phyloP scores from a whole-genome alignment of 1,140 invertebrate species.

The Trissolcus basalis region DNA sequence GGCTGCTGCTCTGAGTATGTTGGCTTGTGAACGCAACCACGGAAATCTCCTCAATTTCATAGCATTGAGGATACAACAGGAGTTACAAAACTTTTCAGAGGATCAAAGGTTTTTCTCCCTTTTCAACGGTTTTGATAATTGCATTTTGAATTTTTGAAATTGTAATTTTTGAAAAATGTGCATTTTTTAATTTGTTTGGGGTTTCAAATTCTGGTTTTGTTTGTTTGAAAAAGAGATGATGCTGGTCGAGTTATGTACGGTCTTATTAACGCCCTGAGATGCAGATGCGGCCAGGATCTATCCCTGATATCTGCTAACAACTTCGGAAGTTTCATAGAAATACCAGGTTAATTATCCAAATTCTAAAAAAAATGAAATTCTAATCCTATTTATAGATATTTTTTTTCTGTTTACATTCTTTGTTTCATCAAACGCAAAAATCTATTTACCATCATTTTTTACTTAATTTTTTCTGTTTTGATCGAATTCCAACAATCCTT shows the following conservation, averaged over 20 bases:
- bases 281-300: constrained; percentile 80
- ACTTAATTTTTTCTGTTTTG: too few species aligned
- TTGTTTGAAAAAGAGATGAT: constrained; percentile 77
- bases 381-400: neutral
- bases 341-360: constrained; percentile 73
- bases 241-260: constrained; percentile 81
- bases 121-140: too few species aligned
- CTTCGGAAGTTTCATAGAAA: constrained; percentile 80
- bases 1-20: constrained; percentile 78
- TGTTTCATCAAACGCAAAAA: too few species aligned
- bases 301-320: constrained; percentile 81
- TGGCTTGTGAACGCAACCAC: constrained; percentile 78
- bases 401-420: neutral
- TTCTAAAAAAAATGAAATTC: too few species aligned
- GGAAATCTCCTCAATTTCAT: constrained; percentile 80
- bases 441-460: too few species aligned
- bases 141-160: constrained; percentile 1
- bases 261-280: constrained; percentile 78
- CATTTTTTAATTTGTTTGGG: neutral
- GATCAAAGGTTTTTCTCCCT: constrained; percentile 75
- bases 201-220: too few species aligned
- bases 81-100: constrained; percentile 81
- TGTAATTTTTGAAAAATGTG: neutral
- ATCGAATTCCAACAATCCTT: too few species aligned
- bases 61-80: constrained; percentile 80